Percentiles rank a stretch among this genome's conserved stretches.
phyloP scores from a whole-genome alignment of 2,888 invertebrate genomes.

The Choreutis nemorana region DNA sequence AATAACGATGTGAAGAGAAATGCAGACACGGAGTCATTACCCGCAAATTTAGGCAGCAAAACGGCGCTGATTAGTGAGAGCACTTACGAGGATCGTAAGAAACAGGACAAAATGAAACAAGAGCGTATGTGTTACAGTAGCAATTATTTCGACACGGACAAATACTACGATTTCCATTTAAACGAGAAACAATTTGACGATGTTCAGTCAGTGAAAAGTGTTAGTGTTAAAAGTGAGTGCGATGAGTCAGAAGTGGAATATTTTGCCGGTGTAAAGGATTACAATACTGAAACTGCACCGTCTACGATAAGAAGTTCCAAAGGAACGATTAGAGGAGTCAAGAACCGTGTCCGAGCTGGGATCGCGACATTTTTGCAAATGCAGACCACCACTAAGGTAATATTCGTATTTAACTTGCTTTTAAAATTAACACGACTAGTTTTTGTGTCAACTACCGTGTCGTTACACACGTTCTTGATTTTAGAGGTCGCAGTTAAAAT shows the following conservation, averaged over 20 bases:
- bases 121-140: slow-evolving; percentile 53
- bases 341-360: slow-evolving; percentile 92
- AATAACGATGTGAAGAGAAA: slow-evolving; percentile 43
- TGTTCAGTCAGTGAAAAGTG: slow-evolving; percentile 43
- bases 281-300: slow-evolving; percentile 68
- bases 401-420: slow-evolving; percentile 26
- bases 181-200: slow-evolving; percentile 73
- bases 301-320: slow-evolving; percentile 89
- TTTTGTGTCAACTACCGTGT: slow-evolving; percentile 23
- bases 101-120: slow-evolving; percentile 56
- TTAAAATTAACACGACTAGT: slow-evolving; percentile 24
- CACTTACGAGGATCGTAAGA: slow-evolving; percentile 72
- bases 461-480: slow-evolving; percentile 45
- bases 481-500: slow-evolving; percentile 45
- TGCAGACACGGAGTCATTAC: slow-evolving; percentile 29
- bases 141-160: slow-evolving; percentile 76
- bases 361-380: slow-evolving; percentile 94
- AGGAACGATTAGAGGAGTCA: slow-evolving; percentile 93
- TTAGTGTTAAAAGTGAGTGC: slow-evolving; percentile 49
- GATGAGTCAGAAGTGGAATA: slow-evolving; percentile 68
- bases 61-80: slow-evolving; percentile 68
- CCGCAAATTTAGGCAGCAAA: slow-evolving; percentile 31
- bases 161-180: slow-evolving; percentile 83
- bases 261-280: slow-evolving; percentile 83
- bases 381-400: slow-evolving; percentile 82